Conservation (phyloP, 2,113 vertebrate genomes). For the Leucosticte australis region DNA sequence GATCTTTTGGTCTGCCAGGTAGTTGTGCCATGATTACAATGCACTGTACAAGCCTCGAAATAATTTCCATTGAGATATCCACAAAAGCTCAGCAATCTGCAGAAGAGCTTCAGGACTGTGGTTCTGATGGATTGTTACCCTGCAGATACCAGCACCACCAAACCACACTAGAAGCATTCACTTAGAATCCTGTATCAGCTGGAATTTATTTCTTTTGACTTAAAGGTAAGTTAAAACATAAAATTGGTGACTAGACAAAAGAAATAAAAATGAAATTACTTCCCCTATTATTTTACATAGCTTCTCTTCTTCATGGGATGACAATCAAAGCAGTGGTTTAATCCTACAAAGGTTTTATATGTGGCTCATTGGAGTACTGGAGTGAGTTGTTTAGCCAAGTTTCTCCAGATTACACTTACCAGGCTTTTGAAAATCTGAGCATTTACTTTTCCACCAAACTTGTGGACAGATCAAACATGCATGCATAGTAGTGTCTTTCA, state of each 20-base stretch:
- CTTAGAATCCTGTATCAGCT: not conserved
- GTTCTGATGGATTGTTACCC: not conserved
- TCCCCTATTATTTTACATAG: not conserved
- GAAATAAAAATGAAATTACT: not conserved
- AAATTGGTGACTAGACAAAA: not conserved
- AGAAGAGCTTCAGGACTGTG: not conserved
- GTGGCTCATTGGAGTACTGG: not conserved
- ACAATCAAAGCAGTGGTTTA: not conserved
- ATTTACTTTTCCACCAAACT: not conserved
- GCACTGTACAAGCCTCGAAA: not conserved
- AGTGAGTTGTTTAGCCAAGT: not conserved
- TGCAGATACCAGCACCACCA: not conserved
- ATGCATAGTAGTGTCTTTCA: not conserved
- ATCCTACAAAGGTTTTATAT: not conserved
- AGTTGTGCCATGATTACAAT: not conserved
- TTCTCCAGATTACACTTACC: not conserved
- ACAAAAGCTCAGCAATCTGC: not conserved
- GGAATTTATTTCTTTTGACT: not conserved
- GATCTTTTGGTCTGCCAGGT: conserved; percentile 1
- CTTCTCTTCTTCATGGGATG: not conserved
- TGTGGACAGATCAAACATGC: not conserved
- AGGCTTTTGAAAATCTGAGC: not conserved
- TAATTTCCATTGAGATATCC: not conserved
- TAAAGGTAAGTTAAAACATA: not conserved
- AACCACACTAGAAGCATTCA: not conserved